Conservation (phyloP, 2,113 vertebrate species). For the Ctenomys sociabilis region DNA sequence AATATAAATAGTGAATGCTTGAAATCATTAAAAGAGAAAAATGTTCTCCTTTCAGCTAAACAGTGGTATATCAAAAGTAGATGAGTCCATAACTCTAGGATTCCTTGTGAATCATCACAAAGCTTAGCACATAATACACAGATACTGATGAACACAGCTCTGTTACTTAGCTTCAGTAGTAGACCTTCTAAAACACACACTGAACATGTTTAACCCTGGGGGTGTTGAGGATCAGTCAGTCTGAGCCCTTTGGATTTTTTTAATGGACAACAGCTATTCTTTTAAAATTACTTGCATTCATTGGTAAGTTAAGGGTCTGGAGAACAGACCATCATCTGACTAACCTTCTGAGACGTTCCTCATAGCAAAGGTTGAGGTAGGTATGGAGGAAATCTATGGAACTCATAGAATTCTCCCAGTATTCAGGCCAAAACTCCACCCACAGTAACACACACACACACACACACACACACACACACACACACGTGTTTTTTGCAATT, state of each 20-base stretch:
- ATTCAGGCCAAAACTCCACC: neutral
- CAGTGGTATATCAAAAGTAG: constrained; percentile 76
- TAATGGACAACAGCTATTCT: neutral
- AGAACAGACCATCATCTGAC: neutral
- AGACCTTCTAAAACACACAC: constrained; percentile 51
- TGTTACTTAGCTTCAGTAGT: constrained; percentile 25
- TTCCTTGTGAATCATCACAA: constrained; percentile 68
- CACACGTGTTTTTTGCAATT: neutral
- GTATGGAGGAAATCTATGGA: neutral
- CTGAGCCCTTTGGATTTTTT: neutral
- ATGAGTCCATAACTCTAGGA: constrained; percentile 71
- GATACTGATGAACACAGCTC: constrained; percentile 45
- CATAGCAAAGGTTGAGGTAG: neutral
- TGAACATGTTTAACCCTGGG: constrained; percentile 29
- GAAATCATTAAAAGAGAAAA: constrained; percentile 80
- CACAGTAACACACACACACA: neutral
- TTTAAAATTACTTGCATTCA: neutral
- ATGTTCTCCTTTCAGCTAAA: constrained; percentile 81
- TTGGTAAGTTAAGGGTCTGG: neutral
- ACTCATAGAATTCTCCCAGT: neutral
- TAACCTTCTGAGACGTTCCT: neutral
- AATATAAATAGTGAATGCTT: constrained; percentile 80
- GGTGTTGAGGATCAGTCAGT: neutral
- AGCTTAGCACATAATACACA: constrained; percentile 71
- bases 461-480: neutral